phyloP scores from a whole-genome alignment of 1,140 invertebrate genomes.

The Solenopsis fugax region DNA sequence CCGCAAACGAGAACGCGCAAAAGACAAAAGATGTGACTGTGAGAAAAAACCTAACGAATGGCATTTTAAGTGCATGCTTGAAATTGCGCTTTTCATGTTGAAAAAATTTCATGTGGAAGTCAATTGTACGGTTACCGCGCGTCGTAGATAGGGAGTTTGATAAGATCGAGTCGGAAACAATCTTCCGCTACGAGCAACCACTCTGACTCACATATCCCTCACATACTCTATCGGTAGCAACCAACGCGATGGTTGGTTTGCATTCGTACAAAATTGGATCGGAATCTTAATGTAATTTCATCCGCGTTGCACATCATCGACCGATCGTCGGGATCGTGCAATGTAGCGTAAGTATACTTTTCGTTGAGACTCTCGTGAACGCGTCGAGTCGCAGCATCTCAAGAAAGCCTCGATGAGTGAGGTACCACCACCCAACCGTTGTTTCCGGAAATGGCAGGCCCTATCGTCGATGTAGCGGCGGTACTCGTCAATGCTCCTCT shows the following conservation, averaged over 20 bases:
- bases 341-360: constrained; percentile 9
- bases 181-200: constrained; percentile 1
- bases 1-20: constrained; percentile 1
- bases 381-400: constrained; percentile 43
- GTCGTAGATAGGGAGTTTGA: neutral
- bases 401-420: constrained; percentile 77
- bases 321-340: neutral
- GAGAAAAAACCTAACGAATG: neutral
- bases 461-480: constrained; percentile 55
- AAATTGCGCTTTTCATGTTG: constrained; percentile 6
- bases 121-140: neutral
- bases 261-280: constrained; percentile 10
- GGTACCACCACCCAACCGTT: constrained; percentile 85
- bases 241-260: neutral
- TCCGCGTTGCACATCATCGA: neutral
- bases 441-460: constrained; percentile 75
- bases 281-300: constrained; percentile 39
- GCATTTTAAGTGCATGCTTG: neutral
- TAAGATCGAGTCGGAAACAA: constrained; percentile 1
- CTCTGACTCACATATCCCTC: neutral
- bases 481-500: constrained; percentile 59
- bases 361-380: constrained; percentile 12
- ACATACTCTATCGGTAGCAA: constrained; percentile 21
- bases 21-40: neutral
- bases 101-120: constrained; percentile 24